Evolutionary conservation across 2,113 vertebrate species (phyloP), one percentile per base, ranked within the genome.

Genomic region (Fulica atra): DNA sequence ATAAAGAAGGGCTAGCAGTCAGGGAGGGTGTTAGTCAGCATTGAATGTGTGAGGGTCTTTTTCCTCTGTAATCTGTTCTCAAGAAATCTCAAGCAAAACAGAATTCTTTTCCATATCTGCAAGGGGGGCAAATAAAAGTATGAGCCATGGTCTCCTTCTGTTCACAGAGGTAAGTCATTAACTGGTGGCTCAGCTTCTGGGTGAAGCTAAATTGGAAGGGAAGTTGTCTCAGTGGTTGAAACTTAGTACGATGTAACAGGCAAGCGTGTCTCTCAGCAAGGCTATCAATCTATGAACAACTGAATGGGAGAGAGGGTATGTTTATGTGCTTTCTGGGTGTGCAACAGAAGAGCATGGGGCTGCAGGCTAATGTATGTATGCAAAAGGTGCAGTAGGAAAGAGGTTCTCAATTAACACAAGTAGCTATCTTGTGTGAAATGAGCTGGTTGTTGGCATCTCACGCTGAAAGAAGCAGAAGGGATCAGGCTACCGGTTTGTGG

Each of bases 41-140:
- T 2, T 20, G 44, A 14, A 6, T 4, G 6, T 18, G 26, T 1
- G n/a, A 33, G n/a, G 8, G 11, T 5, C 3, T 8, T 42, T 5
- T 35, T 6, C 3, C 9, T 77, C 61, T 24, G 4, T 26, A 38
- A 42, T 12, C 38, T 50, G 1, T 44, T 35, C 23, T 56, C 11
- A 10, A 26, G 29, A 72, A 4, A 6, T 35, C 21, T 61, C 28
- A 48, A 23, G 19, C 16, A 16, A 40, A 44, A 42, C 12, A 70
- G 44, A 90, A 29, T 9, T 60, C 5, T 25, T 51, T 64, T 51
- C n/a, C 11, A 26, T 21, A 28, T n/a, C 14, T 61, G 9, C 18
- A 38, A 65, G 4, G 35, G 25, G 16, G 2, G 4, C n/a, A n/a
- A 69, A 23, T 46, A 11, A 23, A 28, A 24, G 6, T 7, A 18